Percentiles rank a stretch among this genome's conserved stretches.
Evolutionary conservation across 2,888 invertebrate species (phyloP).

Genomic region (Bellardia bayeri): DNA sequence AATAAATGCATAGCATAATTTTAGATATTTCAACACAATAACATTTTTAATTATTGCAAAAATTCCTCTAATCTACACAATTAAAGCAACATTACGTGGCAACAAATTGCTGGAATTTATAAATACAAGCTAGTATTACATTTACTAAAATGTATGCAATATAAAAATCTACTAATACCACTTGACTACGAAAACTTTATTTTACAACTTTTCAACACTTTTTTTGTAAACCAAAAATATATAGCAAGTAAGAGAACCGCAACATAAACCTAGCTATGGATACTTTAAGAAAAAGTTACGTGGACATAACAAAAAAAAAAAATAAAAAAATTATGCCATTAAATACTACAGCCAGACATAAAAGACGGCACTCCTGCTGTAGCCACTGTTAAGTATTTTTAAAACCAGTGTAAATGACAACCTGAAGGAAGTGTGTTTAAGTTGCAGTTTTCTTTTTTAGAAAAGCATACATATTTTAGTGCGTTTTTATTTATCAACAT

Average conservation of each 20-base stretch:
- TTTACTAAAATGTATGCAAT: background rate
- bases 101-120: conserved; percentile 52
- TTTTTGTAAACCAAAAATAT: background rate
- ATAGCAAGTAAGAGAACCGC: background rate
- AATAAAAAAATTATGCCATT: conserved; percentile 31
- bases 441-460: background rate
- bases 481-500: background rate
- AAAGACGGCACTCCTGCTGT: conserved; percentile 46
- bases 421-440: conserved; percentile 38
- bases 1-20: conserved; percentile 51
- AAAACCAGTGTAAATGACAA: conserved; percentile 49
- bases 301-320: background rate
- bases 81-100: conserved; percentile 65
- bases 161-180: conserved; percentile 56
- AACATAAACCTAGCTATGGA: background rate
- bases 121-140: background rate
- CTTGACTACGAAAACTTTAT: conserved; percentile 55
- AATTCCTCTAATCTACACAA: conserved; percentile 65
- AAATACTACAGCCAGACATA: conserved; percentile 59
- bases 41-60: conserved; percentile 42
- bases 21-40: conserved; percentile 22
- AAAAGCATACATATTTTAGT: background rate
- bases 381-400: conserved; percentile 8
- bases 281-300: conserved; percentile 54
- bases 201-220: conserved; percentile 63